Evolutionary conservation across 2,888 invertebrate genomes (phyloP), one percentile per base, ranked within the genome.

Genomic region (Drosophila pullipes): DNA sequence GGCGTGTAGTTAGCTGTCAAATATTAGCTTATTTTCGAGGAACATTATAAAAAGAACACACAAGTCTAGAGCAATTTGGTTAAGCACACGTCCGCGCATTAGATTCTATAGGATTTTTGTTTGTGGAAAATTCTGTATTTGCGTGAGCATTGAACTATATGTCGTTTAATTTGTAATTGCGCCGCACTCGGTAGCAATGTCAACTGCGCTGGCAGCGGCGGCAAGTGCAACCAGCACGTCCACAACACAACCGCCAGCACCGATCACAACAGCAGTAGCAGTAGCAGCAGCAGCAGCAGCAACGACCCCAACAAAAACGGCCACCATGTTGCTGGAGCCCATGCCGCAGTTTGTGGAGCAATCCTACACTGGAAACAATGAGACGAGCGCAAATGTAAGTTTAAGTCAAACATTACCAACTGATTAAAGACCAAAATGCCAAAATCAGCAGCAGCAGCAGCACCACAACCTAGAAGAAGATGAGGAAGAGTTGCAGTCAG

Each of bases 1-100:
- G 84, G 84, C 90, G 63, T 83, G 74, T 57, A 68, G 74, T 77
- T 90, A 73, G 74, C 89, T 83, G 90, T 89, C 85, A 89, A 63
- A 70, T 81, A 83, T 76, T 83, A 69, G 83, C 90, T 77, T 71
- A 70, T 76, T 73, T 85, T 82, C 63, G 76, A 67, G 70, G 71
- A 85, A 25, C 57, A 57, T 57, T 57, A 28, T 73, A 75, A 81
- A 67, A 69, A 70, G 44, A 80, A 90, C 75, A 90, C 87, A 85
- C 78, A 86, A 89, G 74, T 82, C 82, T 75, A 57, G 60, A 80
- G 66, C 62, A 76, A 72, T 83, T 81, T 83, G 83, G 83, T 75
- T 76, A 71, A 80, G 68, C 72, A 81, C 80, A 81, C 83, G 80
- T 58, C 63, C 74, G 65, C 79, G 78, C 66, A 71, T 82, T 79